Conservation (phyloP, 2,888 invertebrate genomes). For the Macrophya annulata region DNA sequence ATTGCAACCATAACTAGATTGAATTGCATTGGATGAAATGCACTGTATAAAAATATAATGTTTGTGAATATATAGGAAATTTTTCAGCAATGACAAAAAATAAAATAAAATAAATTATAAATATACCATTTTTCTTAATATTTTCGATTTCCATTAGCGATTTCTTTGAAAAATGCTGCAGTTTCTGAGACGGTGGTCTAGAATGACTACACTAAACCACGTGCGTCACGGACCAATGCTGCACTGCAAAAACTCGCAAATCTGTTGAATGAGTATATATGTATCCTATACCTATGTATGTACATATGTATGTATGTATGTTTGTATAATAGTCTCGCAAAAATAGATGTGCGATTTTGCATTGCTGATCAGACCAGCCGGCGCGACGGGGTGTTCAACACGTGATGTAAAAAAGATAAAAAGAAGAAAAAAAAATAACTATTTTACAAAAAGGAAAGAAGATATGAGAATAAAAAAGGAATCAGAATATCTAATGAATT, state of each 20-base stretch:
- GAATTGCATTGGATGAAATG: too few relatives aligned
- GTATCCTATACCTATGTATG: too few relatives aligned
- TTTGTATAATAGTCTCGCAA: neutral
- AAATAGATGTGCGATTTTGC: slow-evolving; percentile 12
- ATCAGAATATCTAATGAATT: neutral
- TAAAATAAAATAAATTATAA: too few relatives aligned
- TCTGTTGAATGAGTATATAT: neutral
- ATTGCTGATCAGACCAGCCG: neutral
- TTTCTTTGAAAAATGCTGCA: neutral
- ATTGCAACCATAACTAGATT: too few relatives aligned
- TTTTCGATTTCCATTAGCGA: neutral
- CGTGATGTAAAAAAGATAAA: neutral
- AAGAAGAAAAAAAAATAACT: neutral
- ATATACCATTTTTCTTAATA: neutral
- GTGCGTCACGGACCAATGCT: slow-evolving; percentile 44
- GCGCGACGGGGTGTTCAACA: slow-evolving; percentile 5
- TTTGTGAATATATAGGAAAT: too few relatives aligned
- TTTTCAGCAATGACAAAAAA: too few relatives aligned
- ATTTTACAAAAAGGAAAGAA: neutral
- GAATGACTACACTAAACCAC: slow-evolving; percentile 47
- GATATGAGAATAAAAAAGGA: neutral
- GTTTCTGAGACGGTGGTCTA: neutral
- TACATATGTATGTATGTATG: too few relatives aligned
- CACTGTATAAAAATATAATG: too few relatives aligned
- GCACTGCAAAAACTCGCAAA: slow-evolving; percentile 32